These are phyloP conservation scores for Drosophila ananassae DNA, from an alignment of 1,140 invertebrate genomes.

Conservation along the genomic window DNA sequence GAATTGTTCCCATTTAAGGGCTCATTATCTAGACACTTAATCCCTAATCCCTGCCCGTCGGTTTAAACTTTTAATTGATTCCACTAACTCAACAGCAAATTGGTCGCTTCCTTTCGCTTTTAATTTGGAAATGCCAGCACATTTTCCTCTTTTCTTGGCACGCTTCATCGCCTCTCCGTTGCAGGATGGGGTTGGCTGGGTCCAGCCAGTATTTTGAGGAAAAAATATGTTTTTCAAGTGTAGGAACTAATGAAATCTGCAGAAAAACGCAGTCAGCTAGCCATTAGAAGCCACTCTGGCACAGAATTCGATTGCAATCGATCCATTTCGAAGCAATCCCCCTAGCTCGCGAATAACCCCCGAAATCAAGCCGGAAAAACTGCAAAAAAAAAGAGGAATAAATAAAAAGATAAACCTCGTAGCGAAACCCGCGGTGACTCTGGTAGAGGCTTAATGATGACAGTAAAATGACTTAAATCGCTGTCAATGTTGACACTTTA, in stretches of 20 bases:
- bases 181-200: no score
- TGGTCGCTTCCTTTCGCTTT: constrained; percentile 21
- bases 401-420: constrained; percentile 6
- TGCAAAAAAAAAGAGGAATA: background rate
- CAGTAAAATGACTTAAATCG: constrained; percentile 83
- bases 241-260: background rate
- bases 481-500: constrained; percentile 83
- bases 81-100: constrained; percentile 40
- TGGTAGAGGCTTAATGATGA: constrained; percentile 67
- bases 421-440: constrained; percentile 9
- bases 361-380: background rate
- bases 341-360: background rate
- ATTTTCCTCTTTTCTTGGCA: constrained; percentile 27
- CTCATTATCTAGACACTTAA: constrained; percentile 67
- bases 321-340: background rate
- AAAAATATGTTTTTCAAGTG: background rate
- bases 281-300: background rate
- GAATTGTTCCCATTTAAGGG: constrained; percentile 35
- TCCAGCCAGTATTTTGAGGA: background rate
- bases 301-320: background rate
- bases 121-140: constrained; percentile 2
- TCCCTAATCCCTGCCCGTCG: constrained; percentile 60
- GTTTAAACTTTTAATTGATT: constrained; percentile 77
- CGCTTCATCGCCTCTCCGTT: constrained; percentile 52
- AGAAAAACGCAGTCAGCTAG: no score